Percentiles rank a stretch among this genome's conserved stretches.
Conservation (phyloP, 2,888 invertebrate genomes). For the Mythimna pallens region DNA sequence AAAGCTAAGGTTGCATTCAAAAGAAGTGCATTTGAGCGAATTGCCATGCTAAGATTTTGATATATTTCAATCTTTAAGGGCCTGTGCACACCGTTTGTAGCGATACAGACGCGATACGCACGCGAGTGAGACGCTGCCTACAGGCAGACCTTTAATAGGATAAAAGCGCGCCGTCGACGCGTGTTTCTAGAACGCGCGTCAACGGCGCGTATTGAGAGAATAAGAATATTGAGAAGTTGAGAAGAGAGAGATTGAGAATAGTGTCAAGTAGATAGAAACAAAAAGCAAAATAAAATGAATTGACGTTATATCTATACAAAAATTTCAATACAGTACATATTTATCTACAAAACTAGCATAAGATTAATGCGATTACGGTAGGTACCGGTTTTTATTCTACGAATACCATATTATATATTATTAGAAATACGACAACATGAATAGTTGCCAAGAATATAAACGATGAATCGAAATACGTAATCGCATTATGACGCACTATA, state of each 20-base stretch:
- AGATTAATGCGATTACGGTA: constrained; percentile 7
- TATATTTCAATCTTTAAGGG: too few relatives aligned
- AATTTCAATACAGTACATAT: background rate
- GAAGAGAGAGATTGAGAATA: too few relatives aligned
- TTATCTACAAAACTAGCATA: constrained; percentile 2
- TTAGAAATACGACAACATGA: constrained; percentile 3
- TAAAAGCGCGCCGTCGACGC: too few relatives aligned
- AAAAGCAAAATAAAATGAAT: constrained; percentile 15
- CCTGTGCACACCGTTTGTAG: too few relatives aligned
- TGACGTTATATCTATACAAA: background rate
- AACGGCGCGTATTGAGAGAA: too few relatives aligned
- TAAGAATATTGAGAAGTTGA: too few relatives aligned
- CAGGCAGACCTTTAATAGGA: too few relatives aligned
- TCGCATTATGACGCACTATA: constrained; percentile 28
- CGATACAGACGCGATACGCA: too few relatives aligned
- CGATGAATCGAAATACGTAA: constrained; percentile 7
- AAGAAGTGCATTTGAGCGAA: background rate
- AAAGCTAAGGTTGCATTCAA: background rate
- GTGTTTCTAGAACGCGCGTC: too few relatives aligned
- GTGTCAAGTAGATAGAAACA: background rate
- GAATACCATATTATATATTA: background rate
- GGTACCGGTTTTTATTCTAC: constrained; percentile 2
- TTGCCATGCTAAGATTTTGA: constrained; percentile 6
- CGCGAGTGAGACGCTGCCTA: too few relatives aligned
- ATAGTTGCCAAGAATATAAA: constrained; percentile 5